A percentile compares a stretch with the other conserved stretches of the same genome.
Evolutionary conservation across 2,113 vertebrate species (phyloP).

Genomic region (Hypomesus transpacificus): DNA sequence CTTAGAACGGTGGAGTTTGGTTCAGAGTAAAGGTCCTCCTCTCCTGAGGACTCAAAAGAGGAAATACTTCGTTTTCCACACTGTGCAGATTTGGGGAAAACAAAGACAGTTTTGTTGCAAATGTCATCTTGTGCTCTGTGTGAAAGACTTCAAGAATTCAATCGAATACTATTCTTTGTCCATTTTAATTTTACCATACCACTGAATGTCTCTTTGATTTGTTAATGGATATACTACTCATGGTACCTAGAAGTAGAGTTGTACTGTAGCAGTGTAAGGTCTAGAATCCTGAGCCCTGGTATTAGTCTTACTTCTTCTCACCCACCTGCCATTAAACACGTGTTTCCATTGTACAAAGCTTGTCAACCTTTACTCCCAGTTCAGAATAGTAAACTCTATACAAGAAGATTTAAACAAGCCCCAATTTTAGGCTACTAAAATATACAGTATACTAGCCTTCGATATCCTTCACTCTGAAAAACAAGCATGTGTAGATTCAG

Average conservation of each 20-base stretch:
- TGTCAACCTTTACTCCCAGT: conserved; percentile 39
- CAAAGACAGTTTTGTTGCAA: conserved; percentile 22
- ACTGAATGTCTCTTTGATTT: conserved; percentile 17
- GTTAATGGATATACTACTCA: conserved; percentile 30
- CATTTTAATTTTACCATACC: conserved; percentile 28
- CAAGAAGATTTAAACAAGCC: conserved; percentile 8
- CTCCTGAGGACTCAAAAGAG: conserved; percentile 16
- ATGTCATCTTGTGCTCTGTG: conserved; percentile 33
- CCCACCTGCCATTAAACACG: conserved; percentile 26
- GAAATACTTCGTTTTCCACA: not conserved
- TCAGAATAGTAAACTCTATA: conserved; percentile 25
- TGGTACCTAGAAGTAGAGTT: conserved; percentile 51
- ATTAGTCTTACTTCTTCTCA: not conserved
- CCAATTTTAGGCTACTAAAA: conserved; percentile 42
- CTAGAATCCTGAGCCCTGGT: conserved; percentile 29
- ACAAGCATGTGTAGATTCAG: conserved; percentile 50
- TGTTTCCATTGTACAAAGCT: conserved; percentile 49
- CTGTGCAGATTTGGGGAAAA: conserved; percentile 1
- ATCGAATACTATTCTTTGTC: conserved; percentile 26
- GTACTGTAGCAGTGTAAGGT: conserved; percentile 53
- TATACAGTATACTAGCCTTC: conserved; percentile 42
- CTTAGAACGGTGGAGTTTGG: conserved; percentile 2
- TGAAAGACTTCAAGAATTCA: conserved; percentile 25
- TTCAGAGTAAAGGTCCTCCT: conserved; percentile 10
- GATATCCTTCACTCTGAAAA: conserved; percentile 47